phyloP scores from a whole-genome alignment of 2,888 invertebrate species.

The Ecliptopera silaceata region DNA sequence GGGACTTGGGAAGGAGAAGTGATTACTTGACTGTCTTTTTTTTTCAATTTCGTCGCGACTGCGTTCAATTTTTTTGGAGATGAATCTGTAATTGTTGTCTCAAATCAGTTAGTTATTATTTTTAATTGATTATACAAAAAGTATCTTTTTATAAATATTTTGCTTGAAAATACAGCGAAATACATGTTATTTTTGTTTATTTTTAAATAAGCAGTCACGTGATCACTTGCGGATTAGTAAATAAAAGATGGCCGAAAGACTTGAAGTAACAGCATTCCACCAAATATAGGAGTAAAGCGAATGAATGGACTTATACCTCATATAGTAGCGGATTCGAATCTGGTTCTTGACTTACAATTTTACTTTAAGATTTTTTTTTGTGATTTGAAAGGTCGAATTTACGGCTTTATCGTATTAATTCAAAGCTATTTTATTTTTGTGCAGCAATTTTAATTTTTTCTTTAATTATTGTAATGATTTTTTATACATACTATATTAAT shows the following conservation, averaged over 20 bases:
- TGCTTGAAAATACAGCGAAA: too few species aligned
- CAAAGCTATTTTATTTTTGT: slow-evolving; percentile 1
- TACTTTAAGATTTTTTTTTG: slow-evolving; percentile 45
- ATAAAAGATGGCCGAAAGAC: slow-evolving; percentile 28
- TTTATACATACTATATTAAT: background rate
- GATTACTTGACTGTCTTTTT: slow-evolving; percentile 18
- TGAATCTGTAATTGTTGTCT: too few species aligned
- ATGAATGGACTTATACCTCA: slow-evolving; percentile 63
- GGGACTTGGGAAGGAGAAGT: slow-evolving; percentile 21
- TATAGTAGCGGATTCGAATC: slow-evolving; percentile 64
- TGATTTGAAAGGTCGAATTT: slow-evolving; percentile 1
- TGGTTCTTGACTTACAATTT: slow-evolving; percentile 41
- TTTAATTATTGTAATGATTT: slow-evolving; percentile 6
- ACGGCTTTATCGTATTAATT: background rate
- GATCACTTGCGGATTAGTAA: slow-evolving; percentile 24
- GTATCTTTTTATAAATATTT: too few species aligned
- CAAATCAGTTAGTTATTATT: too few species aligned
- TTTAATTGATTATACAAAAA: too few species aligned
- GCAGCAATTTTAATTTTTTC: slow-evolving; percentile 3
- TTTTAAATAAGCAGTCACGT: slow-evolving; percentile 19
- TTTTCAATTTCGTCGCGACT: too few species aligned
- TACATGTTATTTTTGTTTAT: background rate
- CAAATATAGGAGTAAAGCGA: slow-evolving; percentile 43
- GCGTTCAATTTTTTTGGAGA: too few species aligned
- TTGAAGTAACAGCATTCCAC: slow-evolving; percentile 52